phyloP scores from a whole-genome alignment of 1,140 invertebrate genomes.

The Rhopalosiphum maidis region DNA sequence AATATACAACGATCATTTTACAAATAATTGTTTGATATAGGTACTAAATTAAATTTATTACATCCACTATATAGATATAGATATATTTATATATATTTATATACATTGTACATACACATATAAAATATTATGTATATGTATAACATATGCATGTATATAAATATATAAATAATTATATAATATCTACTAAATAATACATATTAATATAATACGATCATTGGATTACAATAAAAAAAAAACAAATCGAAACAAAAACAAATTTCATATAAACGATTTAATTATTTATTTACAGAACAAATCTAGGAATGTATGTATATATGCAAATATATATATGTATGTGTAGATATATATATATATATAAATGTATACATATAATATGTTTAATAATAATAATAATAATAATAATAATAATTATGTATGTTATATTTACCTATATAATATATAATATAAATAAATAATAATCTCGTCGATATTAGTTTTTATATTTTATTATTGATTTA shows the following conservation, averaged over 20 bases:
- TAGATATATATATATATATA: slow-evolving; percentile 5
- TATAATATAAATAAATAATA: neutral
- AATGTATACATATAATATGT: slow-evolving; percentile 14
- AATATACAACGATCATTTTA: slow-evolving; percentile 54
- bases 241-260: slow-evolving; percentile 53
- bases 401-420: neutral
- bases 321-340: neutral
- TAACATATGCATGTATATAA: neutral
- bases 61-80: slow-evolving; percentile 34
- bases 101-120: neutral
- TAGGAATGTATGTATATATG: slow-evolving; percentile 46
- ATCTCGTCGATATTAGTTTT: neutral
- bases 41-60: slow-evolving; percentile 56
- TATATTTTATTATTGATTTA: neutral
- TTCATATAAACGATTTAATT: slow-evolving; percentile 53
- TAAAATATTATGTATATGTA: neutral
- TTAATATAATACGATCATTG: slow-evolving; percentile 48
- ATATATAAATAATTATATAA: neutral
- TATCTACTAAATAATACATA: slow-evolving; percentile 37
- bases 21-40: slow-evolving; percentile 53
- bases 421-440: neutral
- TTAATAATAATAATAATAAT: slow-evolving; percentile 17
- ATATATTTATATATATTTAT: neutral
- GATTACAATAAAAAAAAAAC: slow-evolving; percentile 51
- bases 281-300: slow-evolving; percentile 57